Evolutionary conservation across 2,797 vertebrate species (phyloP), one percentile per base, ranked within the genome.

Genomic region (Acanthornis magna): DNA sequence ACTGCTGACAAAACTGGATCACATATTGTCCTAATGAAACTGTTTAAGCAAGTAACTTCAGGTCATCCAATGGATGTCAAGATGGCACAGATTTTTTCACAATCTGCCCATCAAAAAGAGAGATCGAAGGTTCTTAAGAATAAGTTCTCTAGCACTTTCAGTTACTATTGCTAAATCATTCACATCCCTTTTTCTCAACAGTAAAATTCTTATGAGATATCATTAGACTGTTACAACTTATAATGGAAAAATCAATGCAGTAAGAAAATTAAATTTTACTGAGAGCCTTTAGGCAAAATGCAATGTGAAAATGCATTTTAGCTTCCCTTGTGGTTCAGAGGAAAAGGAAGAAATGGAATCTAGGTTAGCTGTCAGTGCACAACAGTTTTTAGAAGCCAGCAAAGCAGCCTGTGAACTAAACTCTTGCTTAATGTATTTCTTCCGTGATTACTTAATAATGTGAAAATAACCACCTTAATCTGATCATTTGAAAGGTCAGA

Each of bases 201-300:
- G 93, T 97, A 97, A 97, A 98, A 98, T 98, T 98, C 97, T 97
- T 98, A 97, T 93, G 90, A 97, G 98, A 98, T 98, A 98, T 97
- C 98, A 98, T 98, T 98, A 98, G 98, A 97, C 97, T 98, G 97
- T 98, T 98, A 97, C 97, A 98, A 98, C 96, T 98, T 98, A 97
- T 98, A 98, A 98, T 98, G 97, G 97, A 98, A 98, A 99, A 99
- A 99, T 99, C 99, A 97, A 99, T 99, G 98, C 93, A 96, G 98
- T 98, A 98, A 98, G 98, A 99, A 99, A 99, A 99, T 99, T 98
- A 98, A 99, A 99, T 99, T 99, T 99, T 98, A 98, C 98, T 98
- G 98, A 99, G 98, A 99, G 98, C 99, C 99, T 98, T 98, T 98
- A 98, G 98, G 98, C 98, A 99, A 98, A 99, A 98, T 99, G 98